These are phyloP conservation scores for Drosophila infuscata DNA, from an alignment of 2,888 invertebrate genomes.

Conservation along the genomic window DNA sequence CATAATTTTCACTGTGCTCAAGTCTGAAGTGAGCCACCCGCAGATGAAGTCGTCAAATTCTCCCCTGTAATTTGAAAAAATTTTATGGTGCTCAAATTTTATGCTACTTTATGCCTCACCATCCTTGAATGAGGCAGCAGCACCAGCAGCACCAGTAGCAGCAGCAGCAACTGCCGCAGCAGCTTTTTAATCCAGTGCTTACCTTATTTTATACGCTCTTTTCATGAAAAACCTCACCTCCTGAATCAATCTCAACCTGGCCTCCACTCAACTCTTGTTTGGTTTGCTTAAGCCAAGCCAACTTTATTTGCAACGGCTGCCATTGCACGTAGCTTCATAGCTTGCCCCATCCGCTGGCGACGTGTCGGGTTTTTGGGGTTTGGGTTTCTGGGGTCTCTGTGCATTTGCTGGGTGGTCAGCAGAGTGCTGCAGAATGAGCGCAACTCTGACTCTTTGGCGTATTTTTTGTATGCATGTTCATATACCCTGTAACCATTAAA, in stretches of 20 bases:
- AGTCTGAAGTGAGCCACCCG: neutral
- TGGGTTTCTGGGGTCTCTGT: conserved; percentile 13
- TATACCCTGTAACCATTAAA: neutral
- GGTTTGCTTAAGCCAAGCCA: conserved; percentile 57
- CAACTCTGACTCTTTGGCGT: conserved; percentile 40
- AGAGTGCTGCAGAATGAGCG: conserved; percentile 32
- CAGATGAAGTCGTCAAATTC: conserved; percentile 34
- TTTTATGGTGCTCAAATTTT: conserved; percentile 64
- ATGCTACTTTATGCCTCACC: conserved; percentile 48
- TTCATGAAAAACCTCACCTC: neutral
- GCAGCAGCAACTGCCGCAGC: neutral
- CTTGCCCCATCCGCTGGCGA: conserved; percentile 50
- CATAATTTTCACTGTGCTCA: conserved; percentile 11
- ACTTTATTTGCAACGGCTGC: conserved; percentile 63
- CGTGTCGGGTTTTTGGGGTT: conserved; percentile 32
- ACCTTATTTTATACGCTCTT: conserved; percentile 34
- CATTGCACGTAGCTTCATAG: conserved; percentile 57
- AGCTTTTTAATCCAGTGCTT: conserved; percentile 16
- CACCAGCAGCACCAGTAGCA: neutral
- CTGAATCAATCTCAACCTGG: neutral
- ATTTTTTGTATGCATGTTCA: conserved; percentile 59
- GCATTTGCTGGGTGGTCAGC: conserved; percentile 65
- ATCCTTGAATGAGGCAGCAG: conserved; percentile 25
- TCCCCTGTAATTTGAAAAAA: conserved; percentile 46
- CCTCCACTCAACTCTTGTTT: conserved; percentile 12